Conservation (phyloP, 2,888 invertebrate species). For the Dexiosoma caninum region DNA sequence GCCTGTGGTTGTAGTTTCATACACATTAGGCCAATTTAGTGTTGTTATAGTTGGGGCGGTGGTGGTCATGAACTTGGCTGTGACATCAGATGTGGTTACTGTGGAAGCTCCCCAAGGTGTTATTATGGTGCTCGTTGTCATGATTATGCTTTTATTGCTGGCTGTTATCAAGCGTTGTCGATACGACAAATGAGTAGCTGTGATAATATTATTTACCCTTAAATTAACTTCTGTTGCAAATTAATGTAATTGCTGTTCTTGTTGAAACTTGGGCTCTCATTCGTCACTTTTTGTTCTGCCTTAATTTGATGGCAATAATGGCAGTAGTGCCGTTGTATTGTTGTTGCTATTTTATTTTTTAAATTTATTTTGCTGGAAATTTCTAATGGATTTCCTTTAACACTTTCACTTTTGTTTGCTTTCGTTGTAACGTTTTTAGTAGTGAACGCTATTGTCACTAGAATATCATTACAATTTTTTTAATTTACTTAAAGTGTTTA, state of each 20-base stretch:
- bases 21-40: neutral
- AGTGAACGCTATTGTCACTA: neutral
- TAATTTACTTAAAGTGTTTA: neutral
- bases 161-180: neutral
- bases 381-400: neutral
- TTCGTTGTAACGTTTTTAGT: neutral
- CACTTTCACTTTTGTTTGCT: neutral
- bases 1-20: neutral
- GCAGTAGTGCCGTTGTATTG: neutral
- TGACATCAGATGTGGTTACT: neutral
- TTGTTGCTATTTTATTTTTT: neutral
- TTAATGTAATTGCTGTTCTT: neutral
- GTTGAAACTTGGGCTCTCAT: neutral
- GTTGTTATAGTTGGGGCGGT: neutral
- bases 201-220: neutral
- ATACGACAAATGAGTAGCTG: neutral
- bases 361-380: neutral
- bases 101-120: neutral
- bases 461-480: neutral
- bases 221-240: neutral
- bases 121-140: slow-evolving; percentile 7
- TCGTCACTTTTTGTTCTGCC: neutral
- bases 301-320: neutral
- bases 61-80: neutral
- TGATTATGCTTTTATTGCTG: slow-evolving; percentile 19